Evolutionary conservation across 2,888 invertebrate genomes (phyloP).

Genomic region (Smittia sp.): DNA sequence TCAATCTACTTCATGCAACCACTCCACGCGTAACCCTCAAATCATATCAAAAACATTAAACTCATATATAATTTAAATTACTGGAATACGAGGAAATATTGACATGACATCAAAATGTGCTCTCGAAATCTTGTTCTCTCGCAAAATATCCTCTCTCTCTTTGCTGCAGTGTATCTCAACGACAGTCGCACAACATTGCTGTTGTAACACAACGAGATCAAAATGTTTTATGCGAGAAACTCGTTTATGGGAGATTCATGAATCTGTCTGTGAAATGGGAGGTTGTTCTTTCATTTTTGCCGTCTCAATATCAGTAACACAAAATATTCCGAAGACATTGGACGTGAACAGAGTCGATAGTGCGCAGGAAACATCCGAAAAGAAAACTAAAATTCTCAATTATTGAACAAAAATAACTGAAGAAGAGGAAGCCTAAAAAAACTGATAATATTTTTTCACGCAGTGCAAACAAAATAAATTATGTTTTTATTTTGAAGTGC

Average conservation of each 20-base stretch:
- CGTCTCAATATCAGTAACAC: slow-evolving; percentile 33
- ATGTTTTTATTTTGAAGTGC: background rate
- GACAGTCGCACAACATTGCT: slow-evolving; percentile 14
- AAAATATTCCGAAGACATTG: slow-evolving; percentile 12
- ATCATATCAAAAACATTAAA: too few species aligned
- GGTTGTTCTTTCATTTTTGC: slow-evolving; percentile 28
- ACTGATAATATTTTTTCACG: slow-evolving; percentile 7
- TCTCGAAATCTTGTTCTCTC: too few species aligned
- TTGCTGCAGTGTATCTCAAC: slow-evolving; percentile 9
- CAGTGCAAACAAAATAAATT: slow-evolving; percentile 8
- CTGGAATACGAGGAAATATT: too few species aligned
- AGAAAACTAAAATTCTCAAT: background rate
- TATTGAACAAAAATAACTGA: background rate
- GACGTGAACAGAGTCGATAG: slow-evolving; percentile 17
- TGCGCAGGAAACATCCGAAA: background rate
- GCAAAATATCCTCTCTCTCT: background rate
- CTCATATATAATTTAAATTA: too few species aligned
- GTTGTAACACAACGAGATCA: slow-evolving; percentile 30
- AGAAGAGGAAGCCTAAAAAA: background rate
- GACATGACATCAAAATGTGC: too few species aligned
- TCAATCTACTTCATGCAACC: too few species aligned
- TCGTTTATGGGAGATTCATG: slow-evolving; percentile 6
- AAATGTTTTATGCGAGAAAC: slow-evolving; percentile 31
- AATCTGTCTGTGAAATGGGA: slow-evolving; percentile 6
- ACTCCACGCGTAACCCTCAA: too few species aligned